Percentiles rank a stretch among this genome's conserved stretches.
Evolutionary conservation across 2,113 vertebrate species (phyloP).

Genomic region (Heterotis niloticus): DNA sequence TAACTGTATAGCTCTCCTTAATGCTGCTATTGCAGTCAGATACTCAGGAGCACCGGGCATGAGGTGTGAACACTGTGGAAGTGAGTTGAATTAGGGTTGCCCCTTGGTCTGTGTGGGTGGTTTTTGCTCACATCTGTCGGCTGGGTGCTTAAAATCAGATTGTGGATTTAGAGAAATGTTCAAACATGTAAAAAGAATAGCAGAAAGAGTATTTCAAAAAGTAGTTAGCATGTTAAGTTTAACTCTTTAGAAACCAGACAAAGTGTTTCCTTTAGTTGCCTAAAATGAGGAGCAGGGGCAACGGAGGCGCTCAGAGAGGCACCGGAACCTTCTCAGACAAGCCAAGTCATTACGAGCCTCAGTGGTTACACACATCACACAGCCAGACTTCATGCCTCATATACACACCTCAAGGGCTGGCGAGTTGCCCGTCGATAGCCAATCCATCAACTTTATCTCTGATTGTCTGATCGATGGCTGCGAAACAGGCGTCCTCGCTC

Average conservation of each 20-base stretch:
- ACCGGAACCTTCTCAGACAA: not conserved
- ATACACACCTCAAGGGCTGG: slow-evolving; percentile 29
- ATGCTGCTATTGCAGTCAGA: too few species aligned
- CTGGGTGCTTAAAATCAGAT: too few species aligned
- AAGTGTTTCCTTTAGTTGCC: not conserved
- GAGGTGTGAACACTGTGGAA: too few species aligned
- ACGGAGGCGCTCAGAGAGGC: not conserved
- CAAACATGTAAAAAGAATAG: too few species aligned
- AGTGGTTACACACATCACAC: not conserved
- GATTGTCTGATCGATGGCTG: slow-evolving; percentile 36
- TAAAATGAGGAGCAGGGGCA: not conserved
- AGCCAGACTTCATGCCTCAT: slow-evolving; percentile 17
- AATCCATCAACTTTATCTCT: slow-evolving; percentile 33
- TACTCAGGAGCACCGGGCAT: too few species aligned
- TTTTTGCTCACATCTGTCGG: too few species aligned
- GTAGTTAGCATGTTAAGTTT: too few species aligned
- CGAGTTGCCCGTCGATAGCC: slow-evolving; percentile 25
- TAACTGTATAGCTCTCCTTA: too few species aligned
- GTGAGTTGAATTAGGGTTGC: too few species aligned
- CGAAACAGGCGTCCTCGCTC: slow-evolving; percentile 18
- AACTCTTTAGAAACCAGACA: not conserved
- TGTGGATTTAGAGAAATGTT: too few species aligned
- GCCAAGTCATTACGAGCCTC: not conserved
- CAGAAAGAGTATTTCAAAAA: too few species aligned
- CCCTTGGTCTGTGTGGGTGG: too few species aligned